Base-by-base conservation (phyloP, 2,888 invertebrate species). In the Clepsis dumicolana region DNA sequence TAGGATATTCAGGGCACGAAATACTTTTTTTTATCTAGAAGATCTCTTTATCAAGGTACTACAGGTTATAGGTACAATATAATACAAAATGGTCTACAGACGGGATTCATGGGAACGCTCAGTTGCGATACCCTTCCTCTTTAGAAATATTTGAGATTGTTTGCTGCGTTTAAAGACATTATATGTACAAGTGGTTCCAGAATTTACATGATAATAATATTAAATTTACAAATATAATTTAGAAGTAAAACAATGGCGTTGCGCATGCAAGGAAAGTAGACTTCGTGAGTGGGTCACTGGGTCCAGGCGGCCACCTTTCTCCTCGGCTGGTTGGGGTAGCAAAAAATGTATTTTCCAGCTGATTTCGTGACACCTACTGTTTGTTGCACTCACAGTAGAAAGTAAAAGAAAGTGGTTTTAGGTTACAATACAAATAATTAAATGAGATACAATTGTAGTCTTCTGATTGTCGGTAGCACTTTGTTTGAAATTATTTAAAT, bases 231-330 rank as follows among this genome's bases (percentile, higher is more conserved):
- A 48, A 21, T 48, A 48, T 75, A 72, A 78, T 76, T 78, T 77
- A 16, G 62, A 10, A 75, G 74, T 76, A 81, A 81, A 80, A 81
- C 81, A 82, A 81, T 82, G 80, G 84, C 81, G 76, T 62, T n/a
- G 25, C 25, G 24, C 54, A 64, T 56, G 77, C 83, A 86, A 87
- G 86, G 90, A 91, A 91, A 91, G 91, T 91, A 80, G 74, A 75
- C 77, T 75, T 74, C 76, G 73, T 65, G 79, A 87, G 83, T 90
- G 74, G 87, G 89, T 89, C 82, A 92, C 86, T 90, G 79, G 90
- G 89, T 77, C 84, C 86, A 81, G 80, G 77, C 80, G 71, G 66
- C 76, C 79, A 83, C 91, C 92, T 92, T 92, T 92, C 92, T 91
- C 91, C 82, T 80, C 73, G 65, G 60, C 74, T 67, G 66, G 66